A percentile compares a stretch with the other conserved stretches of the same genome.
phyloP scores from a whole-genome alignment of 1,140 invertebrate genomes.

The Drusus annulatus region DNA sequence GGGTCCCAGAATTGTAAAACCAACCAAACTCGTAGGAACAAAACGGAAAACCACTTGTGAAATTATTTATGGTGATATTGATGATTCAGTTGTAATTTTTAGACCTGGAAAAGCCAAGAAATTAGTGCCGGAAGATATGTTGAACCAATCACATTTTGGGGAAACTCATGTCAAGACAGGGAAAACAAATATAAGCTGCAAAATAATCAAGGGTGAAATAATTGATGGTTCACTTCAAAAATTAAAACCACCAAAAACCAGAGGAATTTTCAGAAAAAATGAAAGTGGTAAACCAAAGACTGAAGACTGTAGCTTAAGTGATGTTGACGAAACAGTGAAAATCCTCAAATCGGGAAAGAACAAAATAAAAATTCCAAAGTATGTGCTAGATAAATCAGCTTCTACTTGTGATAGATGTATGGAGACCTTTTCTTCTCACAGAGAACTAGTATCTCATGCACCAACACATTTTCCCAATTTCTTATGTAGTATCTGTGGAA shows the following conservation, averaged over 20 bases:
- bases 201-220: too few relatives aligned
- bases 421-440: background rate
- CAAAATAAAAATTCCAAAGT: background rate
- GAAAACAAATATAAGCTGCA: too few relatives aligned
- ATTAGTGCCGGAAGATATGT: too few relatives aligned
- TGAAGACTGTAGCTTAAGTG: background rate
- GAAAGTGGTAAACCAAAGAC: too few relatives aligned
- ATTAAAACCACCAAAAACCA: too few relatives aligned
- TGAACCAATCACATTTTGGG: too few relatives aligned
- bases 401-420: constrained; percentile 27
- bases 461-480: constrained; percentile 35
- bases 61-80: background rate
- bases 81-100: too few relatives aligned
- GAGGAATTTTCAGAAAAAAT: too few relatives aligned
- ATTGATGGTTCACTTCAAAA: too few relatives aligned
- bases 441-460: constrained; percentile 7
- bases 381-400: background rate
- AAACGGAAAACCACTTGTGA: background rate
- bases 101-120: too few relatives aligned
- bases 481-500: constrained; percentile 29
- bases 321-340: background rate
- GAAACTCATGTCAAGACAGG: too few relatives aligned
- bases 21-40: background rate
- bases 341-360: background rate
- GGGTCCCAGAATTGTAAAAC: background rate